These are phyloP conservation scores for Guaruba guarouba DNA, from an alignment of 2,113 vertebrate genomes.

Conservation along the genomic window DNA sequence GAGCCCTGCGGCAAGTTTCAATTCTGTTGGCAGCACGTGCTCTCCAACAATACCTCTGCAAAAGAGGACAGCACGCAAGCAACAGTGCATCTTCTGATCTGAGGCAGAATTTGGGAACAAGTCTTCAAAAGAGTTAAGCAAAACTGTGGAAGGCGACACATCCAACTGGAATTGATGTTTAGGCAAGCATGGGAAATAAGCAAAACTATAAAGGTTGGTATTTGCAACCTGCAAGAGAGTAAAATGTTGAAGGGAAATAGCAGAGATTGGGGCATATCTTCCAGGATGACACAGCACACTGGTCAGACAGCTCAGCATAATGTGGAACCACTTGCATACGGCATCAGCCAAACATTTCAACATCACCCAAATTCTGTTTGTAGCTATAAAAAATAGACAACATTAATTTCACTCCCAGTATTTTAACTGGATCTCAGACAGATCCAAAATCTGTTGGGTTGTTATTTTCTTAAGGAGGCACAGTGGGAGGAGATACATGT, in stretches of 20 bases:
- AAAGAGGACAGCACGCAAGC: background rate
- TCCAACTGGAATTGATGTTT: background rate
- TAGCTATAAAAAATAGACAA: background rate
- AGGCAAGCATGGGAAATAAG: background rate
- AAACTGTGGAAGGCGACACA: background rate
- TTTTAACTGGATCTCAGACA: background rate
- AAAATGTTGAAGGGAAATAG: background rate
- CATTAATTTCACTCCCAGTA: background rate
- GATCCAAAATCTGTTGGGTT: background rate
- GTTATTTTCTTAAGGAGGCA: background rate
- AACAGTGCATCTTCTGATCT: background rate
- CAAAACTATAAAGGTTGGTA: background rate
- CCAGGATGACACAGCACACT: background rate
- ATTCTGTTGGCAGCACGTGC: background rate
- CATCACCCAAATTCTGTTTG: background rate
- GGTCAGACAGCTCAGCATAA: background rate
- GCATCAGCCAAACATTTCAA: background rate
- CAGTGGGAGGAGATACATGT: background rate
- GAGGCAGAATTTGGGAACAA: background rate
- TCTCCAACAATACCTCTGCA: background rate
- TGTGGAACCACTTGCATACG: background rate
- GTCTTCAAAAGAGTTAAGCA: background rate
- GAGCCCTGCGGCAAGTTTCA: background rate
- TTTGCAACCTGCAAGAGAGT: background rate
- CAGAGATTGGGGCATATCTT: accelerated